Base-by-base conservation (phyloP, 2,797 vertebrate species). In the Schizopygopsis pylzovi region DNA sequence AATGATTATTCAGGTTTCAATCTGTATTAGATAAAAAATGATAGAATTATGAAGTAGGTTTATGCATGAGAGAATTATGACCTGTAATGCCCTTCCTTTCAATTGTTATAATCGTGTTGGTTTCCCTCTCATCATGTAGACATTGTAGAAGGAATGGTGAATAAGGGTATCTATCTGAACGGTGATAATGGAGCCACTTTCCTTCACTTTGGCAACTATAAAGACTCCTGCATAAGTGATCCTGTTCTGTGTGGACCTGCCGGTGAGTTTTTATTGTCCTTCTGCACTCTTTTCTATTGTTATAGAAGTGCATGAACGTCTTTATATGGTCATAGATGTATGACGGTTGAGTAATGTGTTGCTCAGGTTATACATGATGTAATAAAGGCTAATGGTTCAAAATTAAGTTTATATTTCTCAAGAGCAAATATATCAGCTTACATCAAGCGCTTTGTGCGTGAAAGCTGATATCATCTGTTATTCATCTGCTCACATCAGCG, bases 111-210 rank as follows among this genome's bases (percentile, higher is more conserved):
- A 87, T 65, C 12, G 56, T 25, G 43, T 79, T 78, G 67, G 33
- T 84, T 71, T 43, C 45, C 28, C 4, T 81, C 59, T 85, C 22
- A 61, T 89, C 79, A 43, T 91, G 59, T 86, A 99, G 98, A 99
- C 83, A 97, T 99, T 87, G 95, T 99, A 80, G 98, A 99, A 91
- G 98, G 97, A 52, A 98, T 98, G 92, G 96, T 98, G 82, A 97
- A 96, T 92, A 98, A 96, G 85, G 97, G 97, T 20, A 96, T 99
- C 87, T 98, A 96, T 1, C 92, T 99, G 70, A 95, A 95, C 33
- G 96, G 96, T 75, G 94, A 96, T 83, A 96, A 95, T 0, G 96
- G 96, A 0, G 93, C 96, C 28, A 96, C 97, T 0, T 96, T 98
- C 65, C 96, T 99, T 6, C 95, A 98, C 92, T 98, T 98, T 82